These are phyloP conservation scores for Symphodus melops DNA, from an alignment of 2,113 vertebrate species.

Conservation along the genomic window DNA sequence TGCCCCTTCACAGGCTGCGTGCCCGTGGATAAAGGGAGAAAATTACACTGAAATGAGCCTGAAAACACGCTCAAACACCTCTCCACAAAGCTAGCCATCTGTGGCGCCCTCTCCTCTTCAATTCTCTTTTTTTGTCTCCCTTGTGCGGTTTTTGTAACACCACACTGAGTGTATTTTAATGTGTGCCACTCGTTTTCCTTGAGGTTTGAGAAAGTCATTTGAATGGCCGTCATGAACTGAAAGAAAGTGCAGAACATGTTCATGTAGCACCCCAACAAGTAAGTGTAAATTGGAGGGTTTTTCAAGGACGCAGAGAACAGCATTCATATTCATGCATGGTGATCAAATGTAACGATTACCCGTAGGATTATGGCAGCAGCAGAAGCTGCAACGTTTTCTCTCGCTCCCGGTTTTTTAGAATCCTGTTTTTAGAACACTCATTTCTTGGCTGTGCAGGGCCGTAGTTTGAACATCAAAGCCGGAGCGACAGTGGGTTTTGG, in stretches of 20 bases:
- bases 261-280: slow-evolving; percentile 1
- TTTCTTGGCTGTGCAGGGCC: slow-evolving; percentile 18
- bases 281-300: slow-evolving; percentile 49
- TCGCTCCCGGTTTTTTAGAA: slow-evolving; percentile 35
- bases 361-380: slow-evolving; percentile 61
- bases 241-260: slow-evolving; percentile 46
- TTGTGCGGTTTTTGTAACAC: slow-evolving; percentile 2
- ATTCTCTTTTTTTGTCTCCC: slow-evolving; percentile 8
- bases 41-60: slow-evolving; percentile 56
- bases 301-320: slow-evolving; percentile 65
- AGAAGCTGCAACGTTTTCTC: slow-evolving; percentile 42
- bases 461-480: slow-evolving; percentile 64
- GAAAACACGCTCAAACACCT: slow-evolving; percentile 35
- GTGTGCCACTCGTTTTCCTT: slow-evolving; percentile 32
- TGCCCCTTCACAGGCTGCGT: slow-evolving; percentile 28
- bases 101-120: slow-evolving; percentile 7
- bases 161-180: slow-evolving; percentile 20
- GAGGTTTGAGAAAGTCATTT: slow-evolving; percentile 37
- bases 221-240: slow-evolving; percentile 35
- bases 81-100: slow-evolving; percentile 46
- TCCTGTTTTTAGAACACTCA: slow-evolving; percentile 47
- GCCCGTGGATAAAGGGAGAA: slow-evolving; percentile 48
- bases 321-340: slow-evolving; percentile 69
- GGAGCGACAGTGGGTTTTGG: slow-evolving; percentile 48
- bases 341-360: slow-evolving; percentile 70